Evolutionary conservation across 1,140 invertebrate species (phyloP).

Genomic region (Sitophilus oryzae): DNA sequence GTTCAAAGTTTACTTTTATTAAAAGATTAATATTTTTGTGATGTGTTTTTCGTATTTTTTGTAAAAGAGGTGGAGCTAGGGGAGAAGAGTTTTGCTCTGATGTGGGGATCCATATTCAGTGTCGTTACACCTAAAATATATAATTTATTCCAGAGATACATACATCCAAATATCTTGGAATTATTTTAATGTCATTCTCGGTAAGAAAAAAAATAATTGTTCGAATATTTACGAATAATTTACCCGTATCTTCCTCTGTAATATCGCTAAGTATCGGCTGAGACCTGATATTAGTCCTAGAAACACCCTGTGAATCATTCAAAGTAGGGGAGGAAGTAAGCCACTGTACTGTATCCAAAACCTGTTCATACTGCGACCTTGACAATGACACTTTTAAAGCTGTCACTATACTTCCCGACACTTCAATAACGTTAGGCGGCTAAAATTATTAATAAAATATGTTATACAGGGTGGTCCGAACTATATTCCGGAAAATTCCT

Average conservation of each 20-base stretch:
- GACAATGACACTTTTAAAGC: conserved; percentile 78
- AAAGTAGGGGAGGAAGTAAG: conserved; percentile 32
- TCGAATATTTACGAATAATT: not conserved
- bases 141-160: too few species aligned
- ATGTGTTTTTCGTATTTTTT: conserved; percentile 1
- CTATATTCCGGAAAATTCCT: too few species aligned
- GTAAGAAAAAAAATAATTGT: not conserved
- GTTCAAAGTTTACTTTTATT: conserved; percentile 48
- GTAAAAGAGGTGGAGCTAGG: conserved; percentile 10
- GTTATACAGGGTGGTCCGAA: not conserved
- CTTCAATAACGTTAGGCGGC: conserved; percentile 42
- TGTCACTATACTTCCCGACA: conserved; percentile 75
- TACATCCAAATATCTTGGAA: too few species aligned
- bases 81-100: conserved; percentile 49
- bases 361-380: conserved; percentile 81
- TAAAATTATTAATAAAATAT: conserved; percentile 1
- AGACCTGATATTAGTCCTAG: conserved; percentile 17
- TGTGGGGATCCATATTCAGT: conserved; percentile 54
- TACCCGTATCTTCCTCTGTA: conserved; percentile 44
- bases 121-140: conserved; percentile 43
- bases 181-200: too few species aligned
- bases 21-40: conserved; percentile 12
- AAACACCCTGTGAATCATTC: conserved; percentile 22
- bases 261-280: conserved; percentile 38
- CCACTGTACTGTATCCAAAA: conserved; percentile 66